phyloP scores from a whole-genome alignment of 2,888 invertebrate genomes.

The Amiota mariae region DNA sequence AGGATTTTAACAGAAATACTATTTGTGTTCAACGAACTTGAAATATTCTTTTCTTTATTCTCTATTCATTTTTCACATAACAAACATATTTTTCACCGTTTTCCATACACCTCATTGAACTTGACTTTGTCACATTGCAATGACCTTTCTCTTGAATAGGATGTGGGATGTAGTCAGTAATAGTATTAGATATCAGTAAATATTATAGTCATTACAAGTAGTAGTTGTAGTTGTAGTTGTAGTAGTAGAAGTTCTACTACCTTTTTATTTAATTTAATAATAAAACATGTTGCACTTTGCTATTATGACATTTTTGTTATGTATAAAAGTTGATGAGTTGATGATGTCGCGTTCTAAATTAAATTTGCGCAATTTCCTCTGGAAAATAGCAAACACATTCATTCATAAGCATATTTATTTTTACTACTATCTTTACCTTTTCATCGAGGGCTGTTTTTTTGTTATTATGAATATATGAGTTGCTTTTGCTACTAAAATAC shows the following conservation, averaged over 20 bases:
- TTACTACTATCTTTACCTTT: neutral
- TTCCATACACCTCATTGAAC: constrained; percentile 20
- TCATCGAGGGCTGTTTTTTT: neutral
- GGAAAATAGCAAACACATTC: constrained; percentile 1
- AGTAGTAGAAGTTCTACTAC: neutral
- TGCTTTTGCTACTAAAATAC: neutral
- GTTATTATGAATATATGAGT: too few relatives aligned
- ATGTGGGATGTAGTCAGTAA: neutral
- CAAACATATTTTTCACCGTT: neutral
- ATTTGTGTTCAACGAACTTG: neutral
- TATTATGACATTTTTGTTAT: constrained; percentile 45
- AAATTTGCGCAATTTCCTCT: constrained; percentile 37
- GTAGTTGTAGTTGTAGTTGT: neutral
- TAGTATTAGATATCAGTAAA: neutral
- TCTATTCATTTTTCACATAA: neutral
- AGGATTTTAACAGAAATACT: too few relatives aligned
- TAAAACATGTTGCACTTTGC: neutral
- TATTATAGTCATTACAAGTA: neutral
- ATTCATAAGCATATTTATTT: neutral
- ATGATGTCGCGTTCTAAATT: constrained; percentile 42
- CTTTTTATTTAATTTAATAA: neutral
- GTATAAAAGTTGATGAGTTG: constrained; percentile 35
- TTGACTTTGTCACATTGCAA: constrained; percentile 20
- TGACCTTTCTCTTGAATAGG: neutral
- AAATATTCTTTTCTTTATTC: neutral